phyloP scores from a whole-genome alignment of 2,888 invertebrate genomes.

The Strigamia transsilvanica region DNA sequence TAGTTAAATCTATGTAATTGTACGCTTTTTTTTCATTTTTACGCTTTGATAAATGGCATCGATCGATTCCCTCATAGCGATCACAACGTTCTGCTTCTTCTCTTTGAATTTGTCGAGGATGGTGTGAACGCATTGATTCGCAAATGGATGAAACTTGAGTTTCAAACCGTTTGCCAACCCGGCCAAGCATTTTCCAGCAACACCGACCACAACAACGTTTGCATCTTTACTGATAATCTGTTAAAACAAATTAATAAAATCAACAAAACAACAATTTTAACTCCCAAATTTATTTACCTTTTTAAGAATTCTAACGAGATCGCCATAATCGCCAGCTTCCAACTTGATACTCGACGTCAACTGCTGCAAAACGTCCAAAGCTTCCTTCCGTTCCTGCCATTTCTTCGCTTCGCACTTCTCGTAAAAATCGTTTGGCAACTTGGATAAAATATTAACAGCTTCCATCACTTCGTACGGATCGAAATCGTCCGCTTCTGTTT shows the following conservation, averaged over 20 bases:
- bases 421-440: slow-evolving; percentile 93
- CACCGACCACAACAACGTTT: slow-evolving; percentile 90
- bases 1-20: not conserved
- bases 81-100: slow-evolving; percentile 90
- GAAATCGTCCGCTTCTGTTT: slow-evolving; percentile 69
- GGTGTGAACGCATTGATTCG: slow-evolving; percentile 68
- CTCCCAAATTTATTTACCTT: slow-evolving; percentile 70
- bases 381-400: slow-evolving; percentile 96
- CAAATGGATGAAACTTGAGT: slow-evolving; percentile 85
- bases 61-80: slow-evolving; percentile 84
- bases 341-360: slow-evolving; percentile 80
- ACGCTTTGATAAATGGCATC: slow-evolving; percentile 73
- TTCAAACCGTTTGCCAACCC: slow-evolving; percentile 85
- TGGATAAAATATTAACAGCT: slow-evolving; percentile 90
- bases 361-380: slow-evolving; percentile 81
- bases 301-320: slow-evolving; percentile 84
- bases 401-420: slow-evolving; percentile 94
- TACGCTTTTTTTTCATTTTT: not conserved
- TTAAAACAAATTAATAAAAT: slow-evolving; percentile 32
- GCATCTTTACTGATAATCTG: slow-evolving; percentile 91
- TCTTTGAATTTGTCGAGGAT: slow-evolving; percentile 97
- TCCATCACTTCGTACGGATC: slow-evolving; percentile 92
- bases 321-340: slow-evolving; percentile 91
- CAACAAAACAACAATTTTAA: not conserved
- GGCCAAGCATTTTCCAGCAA: slow-evolving; percentile 84